Percentiles rank a stretch among this genome's conserved stretches.
Conservation (phyloP, 2,888 invertebrate genomes). For the Pristionchus maxplancki region DNA sequence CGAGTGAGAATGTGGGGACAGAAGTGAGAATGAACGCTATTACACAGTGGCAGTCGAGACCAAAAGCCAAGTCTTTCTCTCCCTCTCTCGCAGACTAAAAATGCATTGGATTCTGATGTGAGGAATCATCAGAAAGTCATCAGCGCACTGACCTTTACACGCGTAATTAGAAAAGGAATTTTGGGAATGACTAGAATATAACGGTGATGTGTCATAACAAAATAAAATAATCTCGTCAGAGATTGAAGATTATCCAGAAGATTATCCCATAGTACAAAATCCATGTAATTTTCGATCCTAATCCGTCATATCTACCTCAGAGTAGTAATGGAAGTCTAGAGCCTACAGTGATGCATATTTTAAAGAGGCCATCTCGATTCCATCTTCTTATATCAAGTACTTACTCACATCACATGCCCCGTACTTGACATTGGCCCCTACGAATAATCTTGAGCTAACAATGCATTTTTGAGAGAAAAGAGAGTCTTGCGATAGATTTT, state of each 20-base stretch:
- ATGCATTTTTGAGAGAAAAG: too few relatives aligned
- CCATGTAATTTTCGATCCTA: background rate
- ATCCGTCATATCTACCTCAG: background rate
- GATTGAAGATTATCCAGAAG: background rate
- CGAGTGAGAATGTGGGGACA: constrained; percentile 4
- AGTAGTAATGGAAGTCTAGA: background rate
- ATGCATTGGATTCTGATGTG: background rate
- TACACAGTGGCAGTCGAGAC: background rate
- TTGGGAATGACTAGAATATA: background rate
- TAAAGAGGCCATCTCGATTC: too few relatives aligned
- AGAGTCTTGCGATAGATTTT: too few relatives aligned
- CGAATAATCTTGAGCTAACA: too few relatives aligned
- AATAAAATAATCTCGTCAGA: background rate
- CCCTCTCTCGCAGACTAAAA: background rate
- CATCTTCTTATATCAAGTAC: too few relatives aligned
- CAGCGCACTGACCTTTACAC: background rate
- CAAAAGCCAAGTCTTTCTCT: background rate
- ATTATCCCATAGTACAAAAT: background rate
- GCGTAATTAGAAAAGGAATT: background rate
- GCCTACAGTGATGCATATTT: too few relatives aligned
- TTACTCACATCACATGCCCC: too few relatives aligned
- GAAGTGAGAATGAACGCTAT: background rate
- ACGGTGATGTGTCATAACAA: background rate
- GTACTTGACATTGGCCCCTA: too few relatives aligned
- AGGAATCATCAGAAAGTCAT: background rate